Percentiles rank a stretch among this genome's conserved stretches.
These are phyloP conservation scores for Agrochola circellaris DNA, from an alignment of 2,888 invertebrate species.

Conservation along the genomic window DNA sequence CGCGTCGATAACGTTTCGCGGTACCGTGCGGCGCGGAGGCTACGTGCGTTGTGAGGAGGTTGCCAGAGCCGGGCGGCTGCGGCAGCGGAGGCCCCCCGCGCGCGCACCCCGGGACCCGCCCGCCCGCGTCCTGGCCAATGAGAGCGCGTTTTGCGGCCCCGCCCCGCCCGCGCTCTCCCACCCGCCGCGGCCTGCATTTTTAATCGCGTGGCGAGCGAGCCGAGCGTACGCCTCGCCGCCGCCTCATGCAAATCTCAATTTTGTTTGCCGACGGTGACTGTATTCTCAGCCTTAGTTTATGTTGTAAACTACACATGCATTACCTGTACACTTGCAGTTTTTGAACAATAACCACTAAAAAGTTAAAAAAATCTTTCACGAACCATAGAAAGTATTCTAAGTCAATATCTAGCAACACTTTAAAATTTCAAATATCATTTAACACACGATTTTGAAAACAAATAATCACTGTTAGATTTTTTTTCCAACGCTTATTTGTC, in stretches of 20 bases:
- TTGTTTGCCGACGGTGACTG: constrained; percentile 89
- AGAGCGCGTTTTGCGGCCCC: constrained; percentile 75
- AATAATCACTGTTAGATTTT: constrained; percentile 52
- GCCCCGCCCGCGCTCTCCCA: constrained; percentile 84
- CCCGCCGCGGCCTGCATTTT: constrained; percentile 89
- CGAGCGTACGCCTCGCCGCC: constrained; percentile 84
- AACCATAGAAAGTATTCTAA: not conserved
- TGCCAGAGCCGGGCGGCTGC: constrained; percentile 82
- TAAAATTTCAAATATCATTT: constrained; percentile 1
- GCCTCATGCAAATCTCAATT: constrained; percentile 88
- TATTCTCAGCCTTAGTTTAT: constrained; percentile 83
- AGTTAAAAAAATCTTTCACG: not conserved
- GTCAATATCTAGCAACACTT: not conserved
- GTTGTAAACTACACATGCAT: constrained; percentile 77
- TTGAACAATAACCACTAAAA: not conserved
- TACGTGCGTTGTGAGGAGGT: constrained; percentile 88
- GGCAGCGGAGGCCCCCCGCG: constrained; percentile 76
- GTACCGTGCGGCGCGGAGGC: constrained; percentile 88
- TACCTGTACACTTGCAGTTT: constrained; percentile 45
- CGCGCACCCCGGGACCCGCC: constrained; percentile 76
- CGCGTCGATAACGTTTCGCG: constrained; percentile 83
- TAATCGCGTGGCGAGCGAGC: constrained; percentile 88
- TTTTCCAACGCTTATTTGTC: constrained; percentile 56
- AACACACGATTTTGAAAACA: constrained; percentile 16
- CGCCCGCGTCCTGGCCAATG: constrained; percentile 64